Conservation (phyloP, 2,797 vertebrate species). For the Lateolabrax maculatus region DNA sequence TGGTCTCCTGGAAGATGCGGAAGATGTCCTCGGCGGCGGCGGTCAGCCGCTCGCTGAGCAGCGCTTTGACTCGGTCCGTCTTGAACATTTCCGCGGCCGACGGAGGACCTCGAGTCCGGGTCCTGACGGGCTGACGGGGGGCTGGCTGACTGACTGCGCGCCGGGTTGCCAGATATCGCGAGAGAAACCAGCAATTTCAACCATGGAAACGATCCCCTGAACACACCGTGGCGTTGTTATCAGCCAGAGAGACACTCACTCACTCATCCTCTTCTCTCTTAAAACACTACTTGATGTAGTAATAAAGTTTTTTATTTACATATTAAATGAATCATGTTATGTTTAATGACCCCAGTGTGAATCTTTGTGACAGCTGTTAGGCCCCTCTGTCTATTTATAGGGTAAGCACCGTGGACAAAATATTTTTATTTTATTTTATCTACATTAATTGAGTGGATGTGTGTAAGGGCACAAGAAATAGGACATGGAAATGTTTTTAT, state of each 20-base stretch:
- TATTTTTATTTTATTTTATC: neutral
- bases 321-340: too few species aligned
- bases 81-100: conserved; percentile 38
- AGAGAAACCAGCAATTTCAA: neutral
- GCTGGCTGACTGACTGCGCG: neutral
- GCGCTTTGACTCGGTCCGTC: conserved; percentile 17
- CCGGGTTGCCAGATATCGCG: conserved; percentile 41
- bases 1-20: conserved; percentile 50
- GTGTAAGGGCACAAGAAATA: neutral
- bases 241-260: neutral
- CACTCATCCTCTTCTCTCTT: too few species aligned
- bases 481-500: neutral
- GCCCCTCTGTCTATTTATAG: neutral
- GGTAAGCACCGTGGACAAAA: neutral
- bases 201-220: neutral
- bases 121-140: neutral
- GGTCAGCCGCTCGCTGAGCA: conserved; percentile 45
- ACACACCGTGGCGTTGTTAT: neutral
- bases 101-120: neutral
- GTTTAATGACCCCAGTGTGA: too few species aligned
- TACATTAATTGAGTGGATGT: too few species aligned
- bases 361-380: too few species aligned
- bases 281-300: too few species aligned
- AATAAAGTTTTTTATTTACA: too few species aligned
- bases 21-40: conserved; percentile 60